These are phyloP conservation scores for Muschampia plurimacula DNA, from an alignment of 2,888 invertebrate species.

Conservation along the genomic window DNA sequence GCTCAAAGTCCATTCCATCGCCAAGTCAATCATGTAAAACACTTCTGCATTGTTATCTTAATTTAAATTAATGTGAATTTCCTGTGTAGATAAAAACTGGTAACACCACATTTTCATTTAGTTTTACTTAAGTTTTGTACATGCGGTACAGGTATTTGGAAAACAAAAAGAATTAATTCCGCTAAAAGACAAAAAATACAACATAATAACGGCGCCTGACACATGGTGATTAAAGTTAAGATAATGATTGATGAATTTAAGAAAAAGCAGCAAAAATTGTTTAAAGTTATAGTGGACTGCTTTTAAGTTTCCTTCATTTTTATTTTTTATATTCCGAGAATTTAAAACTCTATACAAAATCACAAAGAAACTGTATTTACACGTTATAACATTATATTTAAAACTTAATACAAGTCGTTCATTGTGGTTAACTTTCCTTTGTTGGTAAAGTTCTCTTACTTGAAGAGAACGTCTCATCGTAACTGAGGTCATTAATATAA, in stretches of 20 bases:
- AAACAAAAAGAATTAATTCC: background rate
- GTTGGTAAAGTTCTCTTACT: constrained; percentile 35
- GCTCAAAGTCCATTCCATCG: too few relatives aligned
- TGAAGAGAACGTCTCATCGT: constrained; percentile 22
- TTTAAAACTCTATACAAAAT: background rate
- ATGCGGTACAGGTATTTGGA: too few relatives aligned
- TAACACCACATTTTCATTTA: background rate
- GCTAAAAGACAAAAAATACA: background rate
- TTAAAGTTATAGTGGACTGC: too few relatives aligned
- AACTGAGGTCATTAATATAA: constrained; percentile 56
- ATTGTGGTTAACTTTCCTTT: constrained; percentile 35
- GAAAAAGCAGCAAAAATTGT: constrained; percentile 30
- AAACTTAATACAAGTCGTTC: constrained; percentile 40
- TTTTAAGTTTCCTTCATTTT: constrained; percentile 1
- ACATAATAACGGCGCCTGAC: constrained; percentile 32
- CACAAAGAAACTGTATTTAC: background rate
- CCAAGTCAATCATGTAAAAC: too few relatives aligned
- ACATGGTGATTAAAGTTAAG: constrained; percentile 39
- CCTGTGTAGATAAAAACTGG: background rate
- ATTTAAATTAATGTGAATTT: too few relatives aligned
- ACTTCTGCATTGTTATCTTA: too few relatives aligned
- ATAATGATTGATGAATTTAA: constrained; percentile 43
- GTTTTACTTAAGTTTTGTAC: too few relatives aligned
- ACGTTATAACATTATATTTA: constrained; percentile 39
- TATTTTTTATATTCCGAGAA: constrained; percentile 37